Percentiles rank a stretch among this genome's conserved stretches.
Conservation (phyloP, 2,113 vertebrate species). For the Protomyctophum bolini region DNA sequence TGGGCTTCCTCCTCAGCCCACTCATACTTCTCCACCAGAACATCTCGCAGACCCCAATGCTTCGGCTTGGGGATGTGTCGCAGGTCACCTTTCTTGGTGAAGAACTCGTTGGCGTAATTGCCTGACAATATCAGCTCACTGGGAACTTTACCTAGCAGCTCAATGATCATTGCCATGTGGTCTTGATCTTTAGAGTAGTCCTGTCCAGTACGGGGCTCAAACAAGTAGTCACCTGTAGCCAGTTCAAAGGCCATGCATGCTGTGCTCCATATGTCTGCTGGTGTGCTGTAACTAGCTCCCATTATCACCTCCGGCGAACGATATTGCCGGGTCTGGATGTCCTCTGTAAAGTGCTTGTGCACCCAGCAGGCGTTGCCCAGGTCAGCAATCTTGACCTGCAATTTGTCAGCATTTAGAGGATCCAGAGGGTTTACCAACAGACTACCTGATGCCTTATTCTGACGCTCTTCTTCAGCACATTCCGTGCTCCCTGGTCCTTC, state of each 20-base stretch:
- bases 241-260: slow-evolving; percentile 98
- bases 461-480: background rate
- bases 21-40: slow-evolving; percentile 95
- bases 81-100: slow-evolving; percentile 99
- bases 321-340: slow-evolving; percentile 97
- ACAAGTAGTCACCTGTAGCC: slow-evolving; percentile 95
- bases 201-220: slow-evolving; percentile 95
- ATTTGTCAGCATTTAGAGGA: slow-evolving; percentile 90
- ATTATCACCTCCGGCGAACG: slow-evolving; percentile 93
- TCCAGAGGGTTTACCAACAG: slow-evolving; percentile 95
- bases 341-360: slow-evolving; percentile 97
- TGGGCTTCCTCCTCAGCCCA: slow-evolving; percentile 92
- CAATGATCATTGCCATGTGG: slow-evolving; percentile 98
- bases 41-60: slow-evolving; percentile 94
- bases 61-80: slow-evolving; percentile 98
- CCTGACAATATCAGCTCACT: slow-evolving; percentile 93
- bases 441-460: slow-evolving; percentile 75
- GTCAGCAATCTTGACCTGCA: slow-evolving; percentile 97
- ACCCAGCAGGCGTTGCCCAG: slow-evolving; percentile 99
- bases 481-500: slow-evolving; percentile 21
- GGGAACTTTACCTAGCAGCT: slow-evolving; percentile 96
- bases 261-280: slow-evolving; percentile 98
- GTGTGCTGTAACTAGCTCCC: slow-evolving; percentile 92
- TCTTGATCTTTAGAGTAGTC: slow-evolving; percentile 98
- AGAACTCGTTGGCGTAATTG: slow-evolving; percentile 98